A percentile compares a stretch with the other conserved stretches of the same genome.
Conservation (phyloP, 2,888 invertebrate genomes). For the Celastrina argiolus region DNA sequence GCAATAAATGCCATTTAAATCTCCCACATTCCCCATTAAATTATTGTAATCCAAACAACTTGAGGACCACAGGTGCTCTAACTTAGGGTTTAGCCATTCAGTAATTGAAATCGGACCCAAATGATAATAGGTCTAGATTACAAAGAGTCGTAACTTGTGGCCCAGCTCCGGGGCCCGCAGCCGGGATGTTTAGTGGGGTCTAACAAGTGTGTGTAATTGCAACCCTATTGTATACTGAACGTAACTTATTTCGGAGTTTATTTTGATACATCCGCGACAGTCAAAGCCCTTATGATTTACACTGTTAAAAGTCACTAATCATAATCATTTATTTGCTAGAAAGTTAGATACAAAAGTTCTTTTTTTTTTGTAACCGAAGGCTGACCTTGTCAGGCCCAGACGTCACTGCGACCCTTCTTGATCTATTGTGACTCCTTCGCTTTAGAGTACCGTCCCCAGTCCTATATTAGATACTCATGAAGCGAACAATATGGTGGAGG, state of each 20-base stretch:
- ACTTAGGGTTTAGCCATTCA: not conserved
- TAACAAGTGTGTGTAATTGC: conserved; percentile 12
- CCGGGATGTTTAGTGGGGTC: not conserved
- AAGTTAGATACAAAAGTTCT: too few species aligned
- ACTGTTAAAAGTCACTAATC: too few species aligned
- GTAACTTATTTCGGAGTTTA: not conserved
- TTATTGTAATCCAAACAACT: not conserved
- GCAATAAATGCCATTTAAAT: not conserved
- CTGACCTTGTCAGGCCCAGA: too few species aligned
- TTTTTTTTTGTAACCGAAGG: too few species aligned
- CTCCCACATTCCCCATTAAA: not conserved
- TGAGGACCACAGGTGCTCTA: not conserved
- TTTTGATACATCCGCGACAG: not conserved
- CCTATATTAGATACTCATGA: too few species aligned
- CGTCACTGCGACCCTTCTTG: too few species aligned
- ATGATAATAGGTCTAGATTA: conserved; percentile 15
- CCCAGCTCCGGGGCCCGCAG: not conserved
- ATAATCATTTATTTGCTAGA: too few species aligned
- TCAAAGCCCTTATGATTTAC: too few species aligned
- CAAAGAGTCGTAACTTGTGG: conserved; percentile 8
- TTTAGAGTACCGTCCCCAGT: too few species aligned
- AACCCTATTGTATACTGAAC: not conserved
- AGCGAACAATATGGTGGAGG: too few species aligned
- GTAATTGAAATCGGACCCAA: not conserved
- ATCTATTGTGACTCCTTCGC: too few species aligned